A percentile compares a stretch with the other conserved stretches of the same genome.
Conservation (phyloP, 1,140 invertebrate genomes). For the Lepidurus arcticus region DNA sequence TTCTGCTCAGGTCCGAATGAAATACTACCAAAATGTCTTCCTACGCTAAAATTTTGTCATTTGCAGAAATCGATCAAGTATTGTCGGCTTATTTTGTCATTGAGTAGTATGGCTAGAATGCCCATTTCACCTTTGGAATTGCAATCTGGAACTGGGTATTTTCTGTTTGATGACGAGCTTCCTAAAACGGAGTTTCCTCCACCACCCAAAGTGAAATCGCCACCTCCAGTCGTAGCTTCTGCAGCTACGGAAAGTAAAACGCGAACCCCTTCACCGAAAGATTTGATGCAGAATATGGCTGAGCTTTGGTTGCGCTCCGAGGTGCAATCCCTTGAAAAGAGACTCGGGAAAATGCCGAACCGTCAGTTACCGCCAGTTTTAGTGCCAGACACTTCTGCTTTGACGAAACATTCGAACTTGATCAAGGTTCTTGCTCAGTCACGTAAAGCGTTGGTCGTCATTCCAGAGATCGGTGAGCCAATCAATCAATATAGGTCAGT, state of each 20-base stretch:
- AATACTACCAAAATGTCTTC: not conserved
- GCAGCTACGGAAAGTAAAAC: not conserved
- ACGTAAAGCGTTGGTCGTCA: constrained; percentile 36
- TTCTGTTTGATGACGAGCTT: not conserved
- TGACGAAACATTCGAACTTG: constrained; percentile 34
- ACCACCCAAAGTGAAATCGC: not conserved
- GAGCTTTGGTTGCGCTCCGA: constrained; percentile 68
- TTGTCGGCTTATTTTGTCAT: not conserved
- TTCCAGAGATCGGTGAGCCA: constrained; percentile 38
- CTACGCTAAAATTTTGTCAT: not conserved
- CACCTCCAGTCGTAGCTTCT: constrained; percentile 22
- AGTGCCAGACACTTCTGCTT: constrained; percentile 38
- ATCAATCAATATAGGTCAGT: not conserved
- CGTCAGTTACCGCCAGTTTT: constrained; percentile 36
- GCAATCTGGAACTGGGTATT: not conserved
- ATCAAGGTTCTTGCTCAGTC: constrained; percentile 35
- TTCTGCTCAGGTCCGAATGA: not conserved
- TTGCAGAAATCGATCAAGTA: constrained; percentile 3
- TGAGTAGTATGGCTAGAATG: not conserved
- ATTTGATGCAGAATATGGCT: constrained; percentile 65
- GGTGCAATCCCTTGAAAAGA: constrained; percentile 61
- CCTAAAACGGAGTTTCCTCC: not conserved
- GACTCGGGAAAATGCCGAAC: constrained; percentile 39
- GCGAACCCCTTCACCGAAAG: not conserved
- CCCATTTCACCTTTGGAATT: not conserved